Evolutionary conservation across 1,140 invertebrate genomes (phyloP).

Genomic region (Diachasma alloeum): DNA sequence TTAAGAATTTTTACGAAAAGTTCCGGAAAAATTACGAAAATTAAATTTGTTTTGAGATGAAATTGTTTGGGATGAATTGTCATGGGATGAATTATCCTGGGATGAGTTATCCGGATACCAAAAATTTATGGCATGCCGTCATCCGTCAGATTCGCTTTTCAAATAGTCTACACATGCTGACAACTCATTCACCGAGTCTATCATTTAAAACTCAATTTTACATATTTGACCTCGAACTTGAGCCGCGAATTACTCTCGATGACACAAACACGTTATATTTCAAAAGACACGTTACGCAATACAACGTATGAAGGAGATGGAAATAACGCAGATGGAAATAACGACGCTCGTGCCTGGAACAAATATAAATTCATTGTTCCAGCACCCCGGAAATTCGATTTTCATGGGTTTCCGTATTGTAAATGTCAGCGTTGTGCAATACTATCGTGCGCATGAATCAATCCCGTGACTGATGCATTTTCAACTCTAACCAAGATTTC

Average conservation of each 20-base stretch:
- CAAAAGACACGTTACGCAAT: not conserved
- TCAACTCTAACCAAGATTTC: not conserved
- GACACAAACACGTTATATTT: not conserved
- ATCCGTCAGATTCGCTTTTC: not conserved
- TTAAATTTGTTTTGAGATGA: too few species aligned
- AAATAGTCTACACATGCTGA: not conserved
- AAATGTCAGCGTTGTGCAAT: not conserved
- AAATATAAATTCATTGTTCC: not conserved
- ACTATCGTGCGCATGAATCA: too few species aligned
- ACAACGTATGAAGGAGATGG: not conserved
- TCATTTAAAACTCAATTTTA: not conserved
- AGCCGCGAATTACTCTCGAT: not conserved
- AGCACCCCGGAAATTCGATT: not conserved
- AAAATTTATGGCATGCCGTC: too few species aligned
- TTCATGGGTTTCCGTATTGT: not conserved
- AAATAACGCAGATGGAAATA: not conserved
- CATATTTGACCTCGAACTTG: slow-evolving; percentile 4
- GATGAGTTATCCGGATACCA: too few species aligned
- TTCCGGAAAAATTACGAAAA: too few species aligned
- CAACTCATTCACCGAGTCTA: not conserved
- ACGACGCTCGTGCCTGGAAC: not conserved
- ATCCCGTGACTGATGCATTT: too few species aligned
- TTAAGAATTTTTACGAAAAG: too few species aligned
- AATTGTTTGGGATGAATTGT: too few species aligned
- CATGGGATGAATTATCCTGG: too few species aligned